Conservation (phyloP, 2,888 invertebrate genomes). For the Yponomeuta cagnagella region DNA sequence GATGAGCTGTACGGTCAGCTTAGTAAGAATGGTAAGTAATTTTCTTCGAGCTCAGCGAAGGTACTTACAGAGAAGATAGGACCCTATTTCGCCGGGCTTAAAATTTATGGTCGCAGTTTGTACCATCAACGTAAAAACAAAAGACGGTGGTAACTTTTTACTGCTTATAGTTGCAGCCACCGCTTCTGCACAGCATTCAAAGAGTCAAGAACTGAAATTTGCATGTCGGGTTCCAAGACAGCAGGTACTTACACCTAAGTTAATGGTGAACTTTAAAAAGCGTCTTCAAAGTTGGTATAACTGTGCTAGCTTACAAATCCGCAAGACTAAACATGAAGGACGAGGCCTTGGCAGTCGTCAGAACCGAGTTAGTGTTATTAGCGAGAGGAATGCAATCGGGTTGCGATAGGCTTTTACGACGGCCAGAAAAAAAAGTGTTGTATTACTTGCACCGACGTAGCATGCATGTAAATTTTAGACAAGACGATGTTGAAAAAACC, state of each 20-base stretch:
- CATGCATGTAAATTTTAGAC: too few relatives aligned
- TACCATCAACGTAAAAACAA: conserved; percentile 1
- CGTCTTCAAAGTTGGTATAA: too few relatives aligned
- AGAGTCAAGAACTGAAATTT: conserved; percentile 1
- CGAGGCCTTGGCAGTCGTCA: too few relatives aligned
- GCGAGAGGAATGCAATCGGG: too few relatives aligned
- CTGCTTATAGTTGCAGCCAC: not conserved
- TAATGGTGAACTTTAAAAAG: not conserved
- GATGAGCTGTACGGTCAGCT: not conserved
- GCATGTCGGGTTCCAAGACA: not conserved
- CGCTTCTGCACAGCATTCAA: not conserved
- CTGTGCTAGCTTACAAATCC: too few relatives aligned
- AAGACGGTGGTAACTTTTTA: conserved; percentile 1
- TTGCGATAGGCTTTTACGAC: too few relatives aligned
- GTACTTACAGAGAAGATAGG: not conserved
- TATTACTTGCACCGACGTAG: too few relatives aligned
- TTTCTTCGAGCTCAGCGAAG: not conserved
- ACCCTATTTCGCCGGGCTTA: not conserved
- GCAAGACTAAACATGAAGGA: too few relatives aligned
- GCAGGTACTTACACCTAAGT: not conserved
- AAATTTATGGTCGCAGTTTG: not conserved
- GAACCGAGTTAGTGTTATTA: too few relatives aligned
- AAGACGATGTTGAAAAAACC: too few relatives aligned
- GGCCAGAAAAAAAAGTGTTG: too few relatives aligned
- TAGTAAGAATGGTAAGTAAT: not conserved